Base-by-base conservation (phyloP, 2,888 invertebrate species). In the Cybosia mesomella region DNA sequence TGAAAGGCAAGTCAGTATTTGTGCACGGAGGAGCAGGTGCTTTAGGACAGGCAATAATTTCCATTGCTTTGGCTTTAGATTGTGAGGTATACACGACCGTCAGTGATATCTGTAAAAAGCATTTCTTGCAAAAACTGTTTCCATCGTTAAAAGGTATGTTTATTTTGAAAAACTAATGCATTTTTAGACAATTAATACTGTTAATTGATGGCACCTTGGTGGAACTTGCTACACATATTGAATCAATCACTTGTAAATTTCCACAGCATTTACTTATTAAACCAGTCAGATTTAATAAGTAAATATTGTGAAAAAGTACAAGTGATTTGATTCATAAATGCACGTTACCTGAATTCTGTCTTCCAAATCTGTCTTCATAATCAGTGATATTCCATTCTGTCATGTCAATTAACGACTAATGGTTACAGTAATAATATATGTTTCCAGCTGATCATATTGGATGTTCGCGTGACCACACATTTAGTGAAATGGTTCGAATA, bases 51-150 rank as follows among this genome's bases (percentile, higher is more conserved):
- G 93, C 93, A 0, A 75, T 82, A 1, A 88, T 92, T 21, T 81
- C 90, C 1, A 81, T 93, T 2, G 87, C 87, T 0, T 76, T 93
- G 8, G 89, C 86, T 0, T 60, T 80, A 15, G 85, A 82, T 10
- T 92, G 90, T 64, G 73, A 84, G 49, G 88, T 93, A 0, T 92
- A 90, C 55, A 85, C 91, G 1, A 91, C 92, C 0, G 93, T 94
- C 24, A 86, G 89, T 61, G 87, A 90, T 36, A 36, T 76, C 0
- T 72, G 72, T 11, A 93, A 93, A 79, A 94, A 93, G 72, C 77
- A 70, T 0, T 91, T 92, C 70, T 74, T 94, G 21, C 74, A 72
- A 21, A 87, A 85, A 71, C 24, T 92, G 10, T 93, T 91, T 72
- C 92, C 92, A 0, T 75, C 83, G 32, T 71, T 91, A 9, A 82